These are phyloP conservation scores for Stomorhina lunata DNA, from an alignment of 2,888 invertebrate genomes.

Conservation along the genomic window DNA sequence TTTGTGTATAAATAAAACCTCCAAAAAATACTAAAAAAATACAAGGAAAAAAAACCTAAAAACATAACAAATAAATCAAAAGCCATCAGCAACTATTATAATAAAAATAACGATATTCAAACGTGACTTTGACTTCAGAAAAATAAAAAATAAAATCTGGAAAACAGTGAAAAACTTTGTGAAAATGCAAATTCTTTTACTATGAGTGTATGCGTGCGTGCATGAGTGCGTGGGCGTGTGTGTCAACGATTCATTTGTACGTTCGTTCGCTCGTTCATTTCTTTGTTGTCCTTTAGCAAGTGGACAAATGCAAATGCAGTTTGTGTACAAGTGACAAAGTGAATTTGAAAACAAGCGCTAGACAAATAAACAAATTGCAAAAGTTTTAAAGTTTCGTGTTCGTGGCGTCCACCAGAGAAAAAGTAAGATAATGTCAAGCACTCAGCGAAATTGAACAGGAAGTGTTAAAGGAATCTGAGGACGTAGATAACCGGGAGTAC, in stretches of 20 bases:
- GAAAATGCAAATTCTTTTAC: not conserved
- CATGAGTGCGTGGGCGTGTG: not conserved
- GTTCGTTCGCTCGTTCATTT: too few species aligned
- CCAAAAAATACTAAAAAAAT: slow-evolving; percentile 26
- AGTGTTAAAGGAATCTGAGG: too few species aligned
- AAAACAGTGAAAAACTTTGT: not conserved
- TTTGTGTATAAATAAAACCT: slow-evolving; percentile 33
- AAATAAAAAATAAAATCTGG: not conserved
- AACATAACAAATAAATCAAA: too few species aligned
- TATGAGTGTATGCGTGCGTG: not conserved
- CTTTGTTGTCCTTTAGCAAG: too few species aligned
- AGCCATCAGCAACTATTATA: too few species aligned
- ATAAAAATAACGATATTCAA: not conserved
- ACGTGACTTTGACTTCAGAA: slow-evolving; percentile 18
- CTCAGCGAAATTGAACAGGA: slow-evolving; percentile 9
- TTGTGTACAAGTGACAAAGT: not conserved
- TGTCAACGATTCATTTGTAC: too few species aligned
- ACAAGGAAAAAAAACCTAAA: not conserved
- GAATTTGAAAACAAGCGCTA: not conserved
- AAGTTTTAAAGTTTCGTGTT: not conserved
- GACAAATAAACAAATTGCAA: not conserved
- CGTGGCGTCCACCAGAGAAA: too few species aligned
- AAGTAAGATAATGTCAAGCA: slow-evolving; percentile 25
- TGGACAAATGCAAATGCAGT: slow-evolving; percentile 22
- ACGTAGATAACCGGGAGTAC: too few species aligned